Percentiles rank a stretch among this genome's conserved stretches.
These are phyloP conservation scores for Festucalex cinctus DNA, from an alignment of 2,113 vertebrate genomes.

Conservation along the genomic window DNA sequence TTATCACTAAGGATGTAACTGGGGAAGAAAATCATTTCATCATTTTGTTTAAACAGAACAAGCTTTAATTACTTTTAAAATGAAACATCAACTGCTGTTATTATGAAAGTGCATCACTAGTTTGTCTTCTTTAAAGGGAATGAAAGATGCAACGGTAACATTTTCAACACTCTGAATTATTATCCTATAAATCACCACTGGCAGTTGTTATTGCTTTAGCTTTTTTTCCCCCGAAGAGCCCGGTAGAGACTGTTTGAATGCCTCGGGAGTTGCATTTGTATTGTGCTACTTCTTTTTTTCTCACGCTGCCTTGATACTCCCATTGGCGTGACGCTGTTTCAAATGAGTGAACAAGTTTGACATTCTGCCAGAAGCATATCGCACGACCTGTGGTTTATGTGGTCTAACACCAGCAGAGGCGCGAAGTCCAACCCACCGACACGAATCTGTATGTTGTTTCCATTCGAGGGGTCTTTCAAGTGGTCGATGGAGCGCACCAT, in stretches of 20 bases:
- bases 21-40: no score
- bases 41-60: no score
- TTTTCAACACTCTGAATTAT: not conserved
- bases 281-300: not conserved
- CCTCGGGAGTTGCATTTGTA: not conserved
- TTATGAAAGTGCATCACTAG: not conserved
- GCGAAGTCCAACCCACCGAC: conserved; percentile 57
- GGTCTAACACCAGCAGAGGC: not conserved
- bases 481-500: conserved; percentile 75
- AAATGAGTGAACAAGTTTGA: not conserved
- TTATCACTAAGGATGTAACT: not conserved
- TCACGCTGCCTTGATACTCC: not conserved
- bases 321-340: not conserved
- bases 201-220: not conserved
- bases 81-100: not conserved
- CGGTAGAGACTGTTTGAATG: not conserved
- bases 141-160: not conserved
- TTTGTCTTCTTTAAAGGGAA: not conserved
- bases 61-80: no score
- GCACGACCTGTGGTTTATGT: not conserved
- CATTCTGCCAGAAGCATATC: not conserved
- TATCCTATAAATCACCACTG: not conserved
- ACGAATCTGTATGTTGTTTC: conserved; percentile 74
- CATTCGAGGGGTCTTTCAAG: conserved; percentile 73
- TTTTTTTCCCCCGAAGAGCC: not conserved